Percentiles rank a stretch among this genome's conserved stretches.
Evolutionary conservation across 2,888 invertebrate species (phyloP).

Genomic region (Lordiphosa fenestrarum): DNA sequence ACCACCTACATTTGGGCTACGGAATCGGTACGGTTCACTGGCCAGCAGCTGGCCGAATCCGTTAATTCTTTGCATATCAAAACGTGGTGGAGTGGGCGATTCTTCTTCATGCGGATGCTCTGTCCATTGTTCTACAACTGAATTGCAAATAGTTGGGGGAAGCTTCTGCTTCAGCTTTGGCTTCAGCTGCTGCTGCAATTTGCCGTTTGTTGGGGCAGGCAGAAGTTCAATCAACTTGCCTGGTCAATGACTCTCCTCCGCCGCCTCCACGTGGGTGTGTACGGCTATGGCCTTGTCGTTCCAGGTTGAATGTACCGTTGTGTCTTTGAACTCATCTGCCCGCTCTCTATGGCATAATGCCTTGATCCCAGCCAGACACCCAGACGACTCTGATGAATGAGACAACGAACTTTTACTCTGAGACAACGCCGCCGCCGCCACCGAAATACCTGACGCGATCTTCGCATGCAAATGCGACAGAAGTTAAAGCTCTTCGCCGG

Average conservation of each 20-base stretch:
- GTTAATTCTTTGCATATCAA: conserved; percentile 39
- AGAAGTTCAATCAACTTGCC: conserved; percentile 62
- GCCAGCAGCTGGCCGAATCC: conserved; percentile 45
- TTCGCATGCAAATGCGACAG: conserved; percentile 58
- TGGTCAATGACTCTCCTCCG: conserved; percentile 55
- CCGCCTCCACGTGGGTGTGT: conserved; percentile 56
- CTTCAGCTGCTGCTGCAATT: conserved; percentile 50
- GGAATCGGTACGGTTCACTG: conserved; percentile 12
- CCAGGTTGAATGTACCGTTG: conserved; percentile 71
- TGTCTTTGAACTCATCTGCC: conserved; percentile 61
- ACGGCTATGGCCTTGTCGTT: conserved; percentile 61
- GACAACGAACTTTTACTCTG: conserved; percentile 58
- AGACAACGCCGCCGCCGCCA: conserved; percentile 47
- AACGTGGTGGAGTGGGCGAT: neutral
- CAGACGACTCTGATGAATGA: conserved; percentile 72
- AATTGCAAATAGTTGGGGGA: conserved; percentile 60
- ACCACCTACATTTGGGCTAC: conserved; percentile 65
- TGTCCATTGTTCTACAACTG: conserved; percentile 68
- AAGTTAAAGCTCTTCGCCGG: neutral
- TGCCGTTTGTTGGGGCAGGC: conserved; percentile 72
- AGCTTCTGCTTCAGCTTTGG: conserved; percentile 17
- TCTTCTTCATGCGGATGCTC: conserved; percentile 48
- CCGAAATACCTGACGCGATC: conserved; percentile 72
- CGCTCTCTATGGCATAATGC: conserved; percentile 64
- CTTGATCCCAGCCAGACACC: conserved; percentile 59